Percentiles rank a stretch among this genome's conserved stretches.
Evolutionary conservation across 1,140 invertebrate species (phyloP).

Genomic region (Asbolus verrucosus): DNA sequence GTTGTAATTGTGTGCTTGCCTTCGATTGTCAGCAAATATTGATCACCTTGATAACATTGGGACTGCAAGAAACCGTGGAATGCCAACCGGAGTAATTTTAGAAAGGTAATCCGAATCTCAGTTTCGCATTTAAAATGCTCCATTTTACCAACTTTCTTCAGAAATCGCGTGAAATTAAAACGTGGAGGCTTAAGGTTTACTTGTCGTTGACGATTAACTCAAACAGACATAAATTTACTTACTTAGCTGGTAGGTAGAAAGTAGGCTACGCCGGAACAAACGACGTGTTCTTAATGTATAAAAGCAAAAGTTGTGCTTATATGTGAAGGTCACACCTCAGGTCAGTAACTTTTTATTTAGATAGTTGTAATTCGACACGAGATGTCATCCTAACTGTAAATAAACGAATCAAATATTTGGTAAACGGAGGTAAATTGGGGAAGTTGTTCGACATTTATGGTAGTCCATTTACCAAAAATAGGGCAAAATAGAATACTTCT

Average conservation of each 20-base stretch:
- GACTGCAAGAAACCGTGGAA: background rate
- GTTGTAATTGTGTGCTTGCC: constrained; percentile 32
- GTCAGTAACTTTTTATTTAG: constrained; percentile 22
- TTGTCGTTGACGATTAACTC: constrained; percentile 22
- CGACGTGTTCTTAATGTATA: constrained; percentile 37
- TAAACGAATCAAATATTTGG: background rate
- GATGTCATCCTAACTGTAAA: background rate
- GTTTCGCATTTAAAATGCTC: background rate
- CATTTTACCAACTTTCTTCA: constrained; percentile 3
- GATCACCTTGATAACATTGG: constrained; percentile 14
- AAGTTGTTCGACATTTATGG: too few species aligned
- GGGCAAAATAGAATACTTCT: too few species aligned
- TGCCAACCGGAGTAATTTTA: constrained; percentile 9
- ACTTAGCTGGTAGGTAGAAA: constrained; percentile 9
- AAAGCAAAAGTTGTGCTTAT: constrained; percentile 36
- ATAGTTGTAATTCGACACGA: constrained; percentile 12
- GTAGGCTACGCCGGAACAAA: constrained; percentile 32
- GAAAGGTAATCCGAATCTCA: background rate
- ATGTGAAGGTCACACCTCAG: constrained; percentile 23
- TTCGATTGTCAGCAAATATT: constrained; percentile 31
- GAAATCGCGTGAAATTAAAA: constrained; percentile 13
- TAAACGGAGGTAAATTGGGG: too few species aligned
- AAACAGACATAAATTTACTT: constrained; percentile 24
- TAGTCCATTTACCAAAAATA: too few species aligned
- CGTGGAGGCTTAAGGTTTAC: constrained; percentile 2